phyloP scores from a whole-genome alignment of 2,888 invertebrate genomes.

The Sminthurinus aureus region DNA sequence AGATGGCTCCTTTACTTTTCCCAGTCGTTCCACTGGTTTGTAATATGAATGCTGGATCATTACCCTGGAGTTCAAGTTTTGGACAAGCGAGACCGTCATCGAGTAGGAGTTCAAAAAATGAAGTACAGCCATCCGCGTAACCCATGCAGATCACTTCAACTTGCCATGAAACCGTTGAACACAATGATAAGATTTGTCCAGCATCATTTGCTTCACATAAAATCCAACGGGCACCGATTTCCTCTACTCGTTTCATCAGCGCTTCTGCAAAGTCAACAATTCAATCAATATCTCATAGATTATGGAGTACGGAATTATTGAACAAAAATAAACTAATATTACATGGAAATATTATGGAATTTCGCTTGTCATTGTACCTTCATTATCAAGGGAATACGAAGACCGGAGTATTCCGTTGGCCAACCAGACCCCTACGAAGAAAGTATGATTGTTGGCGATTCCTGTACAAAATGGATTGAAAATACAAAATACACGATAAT shows the following conservation, averaged over 20 bases:
- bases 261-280: slow-evolving; percentile 43
- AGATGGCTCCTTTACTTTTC: slow-evolving; percentile 48
- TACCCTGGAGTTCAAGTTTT: not conserved
- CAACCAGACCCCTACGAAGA: slow-evolving; percentile 55
- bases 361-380: slow-evolving; percentile 40
- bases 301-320: too few relatives aligned
- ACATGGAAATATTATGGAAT: not conserved
- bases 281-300: too few relatives aligned
- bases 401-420: slow-evolving; percentile 53
- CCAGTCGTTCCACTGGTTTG: slow-evolving; percentile 51
- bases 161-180: slow-evolving; percentile 50
- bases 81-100: slow-evolving; percentile 50
- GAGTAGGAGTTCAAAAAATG: slow-evolving; percentile 49
- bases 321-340: slow-evolving; percentile 4
- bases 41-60: slow-evolving; percentile 30
- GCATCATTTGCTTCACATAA: slow-evolving; percentile 52
- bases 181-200: slow-evolving; percentile 48
- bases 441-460: slow-evolving; percentile 50
- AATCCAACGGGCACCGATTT: slow-evolving; percentile 53
- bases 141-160: slow-evolving; percentile 54
- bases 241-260: slow-evolving; percentile 43
- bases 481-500: too few relatives aligned
- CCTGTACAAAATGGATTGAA: too few relatives aligned
- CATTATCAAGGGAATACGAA: slow-evolving; percentile 53
- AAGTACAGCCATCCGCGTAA: slow-evolving; percentile 48